Evolutionary conservation across 1,140 invertebrate genomes (phyloP), one percentile per base, ranked within the genome.

Genomic region (Antheraea pernyi): DNA sequence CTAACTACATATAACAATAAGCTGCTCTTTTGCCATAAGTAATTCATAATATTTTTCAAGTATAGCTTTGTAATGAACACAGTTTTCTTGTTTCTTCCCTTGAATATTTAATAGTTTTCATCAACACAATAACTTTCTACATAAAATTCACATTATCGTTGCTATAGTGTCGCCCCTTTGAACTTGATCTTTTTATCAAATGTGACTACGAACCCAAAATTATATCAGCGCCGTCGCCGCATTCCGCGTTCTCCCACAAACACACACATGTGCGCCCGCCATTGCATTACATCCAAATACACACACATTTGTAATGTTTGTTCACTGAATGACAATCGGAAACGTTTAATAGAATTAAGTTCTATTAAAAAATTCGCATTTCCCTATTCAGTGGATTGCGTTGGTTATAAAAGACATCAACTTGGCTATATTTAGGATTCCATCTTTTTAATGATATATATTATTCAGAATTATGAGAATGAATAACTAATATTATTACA

Each of bases 161-260:
- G 30, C 69, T 59, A 63, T 58, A 68, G 68, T 72, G 66, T 65
- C 71, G 80, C 75, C 84, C 82, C 82, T 86, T 87, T 88, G 87
- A 89, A 89, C 87, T 89, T 89, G 87, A 88, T 89, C 83, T 86
- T 82, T 85, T 88, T 89, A 88, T 89, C 86, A 84, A 83, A 77
- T 74, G 78, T 78, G 69, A 72, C 76, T 81, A 72, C 77, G 77
- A 81, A 76, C 72, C 71, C 78, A 79, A 85, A 86, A 81, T 85
- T 79, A 84, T 87, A 86, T 86, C 84, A 82, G 78, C 81, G 74
- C 71, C 73, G 73, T 70, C 76, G 78, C 73, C 79, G 79, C 83
- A 86, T 88, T 86, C 82, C 81, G 79, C 79, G 78, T 74, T 81
- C 84, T 65, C 75, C 48, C 74, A 75, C 73, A 64, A 68, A 68